A percentile compares a stretch with the other conserved stretches of the same genome.
Conservation (phyloP, 2,113 vertebrate species). For the Caretta caretta region DNA sequence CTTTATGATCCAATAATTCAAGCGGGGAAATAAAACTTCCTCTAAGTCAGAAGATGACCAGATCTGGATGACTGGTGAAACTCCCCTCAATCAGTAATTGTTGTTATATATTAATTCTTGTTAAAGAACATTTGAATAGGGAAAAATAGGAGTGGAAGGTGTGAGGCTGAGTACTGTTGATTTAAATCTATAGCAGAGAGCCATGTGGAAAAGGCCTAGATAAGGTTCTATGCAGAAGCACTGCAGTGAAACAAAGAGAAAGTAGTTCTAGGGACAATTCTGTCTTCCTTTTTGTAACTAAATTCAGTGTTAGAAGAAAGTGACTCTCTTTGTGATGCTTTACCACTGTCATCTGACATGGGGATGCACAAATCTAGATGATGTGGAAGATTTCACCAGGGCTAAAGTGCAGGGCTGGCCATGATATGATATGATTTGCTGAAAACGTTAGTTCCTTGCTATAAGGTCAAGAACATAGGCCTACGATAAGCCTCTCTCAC, state of each 20-base stretch:
- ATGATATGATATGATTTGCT: background rate
- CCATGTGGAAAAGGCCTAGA: background rate
- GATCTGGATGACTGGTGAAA: background rate
- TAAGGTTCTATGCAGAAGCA: background rate
- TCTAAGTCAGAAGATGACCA: background rate
- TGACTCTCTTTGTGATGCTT: slow-evolving; percentile 8
- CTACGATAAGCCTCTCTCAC: background rate
- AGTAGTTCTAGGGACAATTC: background rate
- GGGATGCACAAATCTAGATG: background rate
- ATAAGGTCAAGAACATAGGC: background rate
- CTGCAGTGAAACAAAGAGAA: background rate
- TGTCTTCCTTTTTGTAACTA: slow-evolving; percentile 32
- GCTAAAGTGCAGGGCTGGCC: background rate
- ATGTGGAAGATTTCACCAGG: slow-evolving; percentile 3
- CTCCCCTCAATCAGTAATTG: accelerated
- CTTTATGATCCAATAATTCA: slow-evolving; percentile 21
- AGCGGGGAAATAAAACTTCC: background rate
- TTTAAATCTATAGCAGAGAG: accelerated
- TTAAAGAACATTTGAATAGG: background rate
- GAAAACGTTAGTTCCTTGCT: background rate
- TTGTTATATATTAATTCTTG: background rate
- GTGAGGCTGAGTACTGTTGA: accelerated
- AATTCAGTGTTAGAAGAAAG: background rate
- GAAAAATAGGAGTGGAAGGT: accelerated
- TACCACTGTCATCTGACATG: background rate